Percentiles rank a stretch among this genome's conserved stretches.
These are phyloP conservation scores for Teleogryllus oceanicus DNA, from an alignment of 2,888 invertebrate species.

Conservation along the genomic window DNA sequence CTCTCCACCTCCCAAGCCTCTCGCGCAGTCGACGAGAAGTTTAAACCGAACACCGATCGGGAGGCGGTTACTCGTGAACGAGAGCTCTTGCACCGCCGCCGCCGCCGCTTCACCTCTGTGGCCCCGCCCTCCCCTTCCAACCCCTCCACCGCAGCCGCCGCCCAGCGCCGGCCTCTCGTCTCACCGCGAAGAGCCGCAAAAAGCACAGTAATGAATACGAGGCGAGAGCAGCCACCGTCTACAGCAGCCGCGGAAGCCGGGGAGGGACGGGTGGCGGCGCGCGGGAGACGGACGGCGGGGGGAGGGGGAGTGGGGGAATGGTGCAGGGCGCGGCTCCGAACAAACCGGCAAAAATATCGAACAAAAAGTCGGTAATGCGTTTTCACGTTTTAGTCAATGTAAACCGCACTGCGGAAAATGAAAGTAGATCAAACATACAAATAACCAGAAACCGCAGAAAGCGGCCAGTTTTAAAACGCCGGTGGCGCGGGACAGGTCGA, in stretches of 20 bases:
- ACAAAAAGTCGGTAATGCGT: slow-evolving; percentile 8
- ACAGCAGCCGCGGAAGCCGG: not conserved
- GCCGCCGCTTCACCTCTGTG: no score
- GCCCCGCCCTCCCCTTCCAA: no score
- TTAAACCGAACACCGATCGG: no score
- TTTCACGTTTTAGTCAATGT: not conserved
- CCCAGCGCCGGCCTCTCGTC: not conserved
- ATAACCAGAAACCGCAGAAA: not conserved
- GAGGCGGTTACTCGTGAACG: no score
- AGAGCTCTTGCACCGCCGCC: no score
- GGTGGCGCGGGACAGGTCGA: not conserved
- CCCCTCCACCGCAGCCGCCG: no score
- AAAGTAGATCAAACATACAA: slow-evolving; percentile 1
- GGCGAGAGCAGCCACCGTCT: not conserved
- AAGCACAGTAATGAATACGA: not conserved
- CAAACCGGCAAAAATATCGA: not conserved
- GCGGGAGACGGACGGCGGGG: not conserved
- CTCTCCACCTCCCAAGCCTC: no score
- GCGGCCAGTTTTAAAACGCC: not conserved
- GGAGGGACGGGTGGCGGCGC: not conserved
- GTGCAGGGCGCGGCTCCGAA: no score
- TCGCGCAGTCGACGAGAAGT: no score
- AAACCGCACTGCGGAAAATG: not conserved
- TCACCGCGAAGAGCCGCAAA: not conserved
- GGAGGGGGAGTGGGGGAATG: no score